Conservation (phyloP, 30 jellyfish, hydroid and myxozoan genomes). For the Pseudorhiza aurosa region DNA sequence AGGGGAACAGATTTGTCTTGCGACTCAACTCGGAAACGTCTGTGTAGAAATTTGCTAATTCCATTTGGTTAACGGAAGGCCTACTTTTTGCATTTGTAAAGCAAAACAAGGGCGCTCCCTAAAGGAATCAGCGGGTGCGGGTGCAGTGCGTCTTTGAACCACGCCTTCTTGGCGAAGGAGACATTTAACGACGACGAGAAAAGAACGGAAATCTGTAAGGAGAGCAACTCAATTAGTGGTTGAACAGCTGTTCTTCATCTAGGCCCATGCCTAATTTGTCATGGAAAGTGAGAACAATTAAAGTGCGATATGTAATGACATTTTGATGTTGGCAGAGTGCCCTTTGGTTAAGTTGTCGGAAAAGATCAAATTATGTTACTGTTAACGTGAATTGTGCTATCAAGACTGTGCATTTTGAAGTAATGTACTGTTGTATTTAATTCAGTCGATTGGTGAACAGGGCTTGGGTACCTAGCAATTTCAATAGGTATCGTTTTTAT, state of each 20-base stretch:
- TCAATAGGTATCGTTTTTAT: neutral
- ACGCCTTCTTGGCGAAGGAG: neutral
- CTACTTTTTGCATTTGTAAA: too few species aligned
- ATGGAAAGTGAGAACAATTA: neutral
- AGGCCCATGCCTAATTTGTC: neutral
- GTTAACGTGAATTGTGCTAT: neutral
- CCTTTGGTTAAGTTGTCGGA: neutral
- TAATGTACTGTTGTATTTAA: too few species aligned
- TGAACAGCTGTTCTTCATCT: neutral
- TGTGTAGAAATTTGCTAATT: too few species aligned
- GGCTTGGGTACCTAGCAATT: too few species aligned
- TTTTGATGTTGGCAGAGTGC: neutral
- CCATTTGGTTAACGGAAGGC: too few species aligned
- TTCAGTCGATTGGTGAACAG: too few species aligned
- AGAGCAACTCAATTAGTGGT: slow-evolving; percentile 15
- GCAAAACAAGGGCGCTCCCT: too few species aligned
- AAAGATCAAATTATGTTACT: slow-evolving; percentile 1
- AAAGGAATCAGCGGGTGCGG: too few species aligned
- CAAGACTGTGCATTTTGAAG: too few species aligned
- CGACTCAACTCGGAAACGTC: slow-evolving; percentile 98
- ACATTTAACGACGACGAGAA: slow-evolving; percentile 22
- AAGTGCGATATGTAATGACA: neutral
- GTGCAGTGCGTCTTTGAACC: too few species aligned
- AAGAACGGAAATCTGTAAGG: slow-evolving; percentile 35
- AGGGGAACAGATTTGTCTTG: slow-evolving; percentile 76